Conservation (phyloP, 2,888 invertebrate genomes). For the Tolmerus cingulatus region DNA sequence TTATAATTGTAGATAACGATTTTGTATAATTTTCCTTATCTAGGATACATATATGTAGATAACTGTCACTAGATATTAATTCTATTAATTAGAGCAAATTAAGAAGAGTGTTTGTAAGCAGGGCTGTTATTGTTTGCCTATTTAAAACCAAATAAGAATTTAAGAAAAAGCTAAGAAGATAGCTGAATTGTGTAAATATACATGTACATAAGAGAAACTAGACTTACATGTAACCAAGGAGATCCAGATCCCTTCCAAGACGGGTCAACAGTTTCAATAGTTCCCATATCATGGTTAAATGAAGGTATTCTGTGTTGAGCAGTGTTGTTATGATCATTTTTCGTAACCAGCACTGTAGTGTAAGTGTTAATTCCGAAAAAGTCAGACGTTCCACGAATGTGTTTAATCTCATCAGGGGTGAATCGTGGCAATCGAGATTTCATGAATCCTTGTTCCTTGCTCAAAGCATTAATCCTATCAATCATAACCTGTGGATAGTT, state of each 20-base stretch:
- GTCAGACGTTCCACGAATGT: constrained; percentile 72
- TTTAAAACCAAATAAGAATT: no score
- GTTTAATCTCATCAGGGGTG: constrained; percentile 68
- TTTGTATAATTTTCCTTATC: no score
- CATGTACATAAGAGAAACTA: no score
- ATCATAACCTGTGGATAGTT: constrained; percentile 75
- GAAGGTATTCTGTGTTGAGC: constrained; percentile 65
- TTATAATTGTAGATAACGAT: no score
- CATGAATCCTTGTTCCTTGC: constrained; percentile 67
- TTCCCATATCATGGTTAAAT: constrained; percentile 70
- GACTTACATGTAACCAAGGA: constrained; percentile 70
- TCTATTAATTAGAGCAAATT: no score
- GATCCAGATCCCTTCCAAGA: constrained; percentile 71
- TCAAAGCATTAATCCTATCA: constrained; percentile 67
- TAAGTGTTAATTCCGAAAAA: constrained; percentile 81
- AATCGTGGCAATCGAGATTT: constrained; percentile 72
- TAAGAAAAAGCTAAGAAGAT: no score
- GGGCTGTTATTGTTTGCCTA: no score
- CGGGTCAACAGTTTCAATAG: constrained; percentile 67
- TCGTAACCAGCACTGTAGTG: constrained; percentile 66
- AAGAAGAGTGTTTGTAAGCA: no score
- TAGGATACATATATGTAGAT: no score
- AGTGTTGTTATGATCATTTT: constrained; percentile 62
- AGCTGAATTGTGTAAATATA: no score
- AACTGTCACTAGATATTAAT: no score